A percentile compares a stretch with the other conserved stretches of the same genome.
phyloP scores from a whole-genome alignment of 1,140 invertebrate species.

The Atta texana region DNA sequence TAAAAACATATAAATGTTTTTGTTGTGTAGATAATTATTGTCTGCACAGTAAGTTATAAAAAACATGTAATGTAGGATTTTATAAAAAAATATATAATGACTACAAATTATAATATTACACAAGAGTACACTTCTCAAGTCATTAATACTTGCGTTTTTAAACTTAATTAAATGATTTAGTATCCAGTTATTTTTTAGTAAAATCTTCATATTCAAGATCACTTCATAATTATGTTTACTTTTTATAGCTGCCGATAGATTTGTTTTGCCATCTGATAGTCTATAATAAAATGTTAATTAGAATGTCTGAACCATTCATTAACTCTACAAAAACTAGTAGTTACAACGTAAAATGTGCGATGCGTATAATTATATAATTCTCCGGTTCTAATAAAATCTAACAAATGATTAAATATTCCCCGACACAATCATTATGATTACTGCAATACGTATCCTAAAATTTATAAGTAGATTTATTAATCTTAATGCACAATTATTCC shows the following conservation, averaged over 20 bases:
- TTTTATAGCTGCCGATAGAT: slow-evolving; percentile 26
- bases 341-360: slow-evolving; percentile 56
- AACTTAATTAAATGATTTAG: slow-evolving; percentile 56
- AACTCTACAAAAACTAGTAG: slow-evolving; percentile 56
- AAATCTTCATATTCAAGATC: slow-evolving; percentile 25
- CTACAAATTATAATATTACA: slow-evolving; percentile 34
- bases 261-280: slow-evolving; percentile 39
- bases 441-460: neutral
- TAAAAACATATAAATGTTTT: slow-evolving; percentile 12
- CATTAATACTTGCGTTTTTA: slow-evolving; percentile 33
- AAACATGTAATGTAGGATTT: neutral
- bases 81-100: slow-evolving; percentile 28
- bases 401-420: slow-evolving; percentile 74
- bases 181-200: slow-evolving; percentile 4
- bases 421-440: slow-evolving; percentile 14
- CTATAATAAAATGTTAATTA: slow-evolving; percentile 57
- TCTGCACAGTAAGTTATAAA: neutral
- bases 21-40: slow-evolving; percentile 6
- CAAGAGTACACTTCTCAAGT: slow-evolving; percentile 28
- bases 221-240: slow-evolving; percentile 30
- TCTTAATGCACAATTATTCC: slow-evolving; percentile 26
- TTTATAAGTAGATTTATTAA: slow-evolving; percentile 33
- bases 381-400: slow-evolving; percentile 83
- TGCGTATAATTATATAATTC: slow-evolving; percentile 80
- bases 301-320: slow-evolving; percentile 44